phyloP scores from a whole-genome alignment of 2,797 vertebrate genomes.

The Scyliorhinus canicula region DNA sequence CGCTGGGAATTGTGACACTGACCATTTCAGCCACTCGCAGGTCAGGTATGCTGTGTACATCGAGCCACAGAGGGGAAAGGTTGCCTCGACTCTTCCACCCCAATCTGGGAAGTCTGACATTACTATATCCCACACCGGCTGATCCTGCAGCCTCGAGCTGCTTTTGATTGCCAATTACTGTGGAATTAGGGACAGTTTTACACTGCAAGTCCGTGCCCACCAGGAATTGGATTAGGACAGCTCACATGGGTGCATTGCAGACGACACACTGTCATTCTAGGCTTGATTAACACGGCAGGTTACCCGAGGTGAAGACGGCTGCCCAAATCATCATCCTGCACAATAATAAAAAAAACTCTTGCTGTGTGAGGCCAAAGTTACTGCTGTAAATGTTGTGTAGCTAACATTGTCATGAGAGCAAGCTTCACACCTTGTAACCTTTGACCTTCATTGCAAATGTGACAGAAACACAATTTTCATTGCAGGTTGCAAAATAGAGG shows the following conservation, averaged over 20 bases:
- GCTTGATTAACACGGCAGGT: neutral
- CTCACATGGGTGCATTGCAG: neutral
- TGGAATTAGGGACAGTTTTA: neutral
- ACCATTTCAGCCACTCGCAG: neutral
- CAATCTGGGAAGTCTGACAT: neutral
- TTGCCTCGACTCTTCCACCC: neutral
- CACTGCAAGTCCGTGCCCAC: neutral
- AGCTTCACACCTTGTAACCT: neutral
- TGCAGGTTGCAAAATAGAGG: neutral
- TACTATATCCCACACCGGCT: neutral
- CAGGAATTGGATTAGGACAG: neutral
- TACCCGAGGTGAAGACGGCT: neutral
- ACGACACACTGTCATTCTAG: neutral
- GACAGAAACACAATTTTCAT: neutral
- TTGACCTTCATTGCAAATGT: neutral
- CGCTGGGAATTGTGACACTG: neutral
- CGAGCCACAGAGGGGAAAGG: neutral
- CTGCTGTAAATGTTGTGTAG: neutral
- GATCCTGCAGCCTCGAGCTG: neutral
- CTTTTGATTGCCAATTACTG: neutral
- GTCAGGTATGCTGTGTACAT: neutral
- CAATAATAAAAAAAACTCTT: neutral
- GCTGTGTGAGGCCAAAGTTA: neutral
- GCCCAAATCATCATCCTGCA: neutral
- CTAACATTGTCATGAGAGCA: neutral